These are phyloP conservation scores for Adela reaumurella DNA, from an alignment of 2,888 invertebrate species.

Conservation along the genomic window DNA sequence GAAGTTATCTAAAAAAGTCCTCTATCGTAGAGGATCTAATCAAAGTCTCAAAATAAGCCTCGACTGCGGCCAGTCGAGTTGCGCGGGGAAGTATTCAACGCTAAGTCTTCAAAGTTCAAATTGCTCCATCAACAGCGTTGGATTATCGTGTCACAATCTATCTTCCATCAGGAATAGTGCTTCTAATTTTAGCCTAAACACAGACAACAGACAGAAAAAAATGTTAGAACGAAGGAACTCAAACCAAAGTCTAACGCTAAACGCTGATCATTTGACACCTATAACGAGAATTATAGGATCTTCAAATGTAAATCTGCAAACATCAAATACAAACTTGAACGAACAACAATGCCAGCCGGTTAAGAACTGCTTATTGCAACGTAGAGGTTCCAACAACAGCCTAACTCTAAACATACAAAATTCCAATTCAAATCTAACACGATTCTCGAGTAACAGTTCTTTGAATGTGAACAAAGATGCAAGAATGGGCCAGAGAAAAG, in stretches of 20 bases:
- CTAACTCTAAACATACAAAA: slow-evolving; percentile 70
- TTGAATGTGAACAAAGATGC: slow-evolving; percentile 38
- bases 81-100: slow-evolving; percentile 19
- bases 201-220: slow-evolving; percentile 49
- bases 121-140: slow-evolving; percentile 41
- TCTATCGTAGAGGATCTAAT: slow-evolving; percentile 60
- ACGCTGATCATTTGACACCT: slow-evolving; percentile 40
- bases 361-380: slow-evolving; percentile 68
- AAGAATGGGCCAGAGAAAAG: slow-evolving; percentile 54
- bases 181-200: slow-evolving; percentile 44
- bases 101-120: slow-evolving; percentile 54
- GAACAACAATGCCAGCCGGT: slow-evolving; percentile 20
- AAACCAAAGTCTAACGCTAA: slow-evolving; percentile 78
- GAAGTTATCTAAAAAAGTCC: slow-evolving; percentile 38
- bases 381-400: slow-evolving; percentile 84
- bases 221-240: slow-evolving; percentile 82
- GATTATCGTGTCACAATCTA: slow-evolving; percentile 41
- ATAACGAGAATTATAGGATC: slow-evolving; percentile 45
- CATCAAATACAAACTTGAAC: slow-evolving; percentile 35
- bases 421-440: slow-evolving; percentile 30
- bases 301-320: slow-evolving; percentile 27
- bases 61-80: slow-evolving; percentile 9
- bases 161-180: slow-evolving; percentile 40
- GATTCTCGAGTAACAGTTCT: slow-evolving; percentile 57
- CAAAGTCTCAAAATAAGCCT: slow-evolving; percentile 57